Evolutionary conservation across 2,113 vertebrate species (phyloP).

Genomic region (Odocoileus hemionus): DNA sequence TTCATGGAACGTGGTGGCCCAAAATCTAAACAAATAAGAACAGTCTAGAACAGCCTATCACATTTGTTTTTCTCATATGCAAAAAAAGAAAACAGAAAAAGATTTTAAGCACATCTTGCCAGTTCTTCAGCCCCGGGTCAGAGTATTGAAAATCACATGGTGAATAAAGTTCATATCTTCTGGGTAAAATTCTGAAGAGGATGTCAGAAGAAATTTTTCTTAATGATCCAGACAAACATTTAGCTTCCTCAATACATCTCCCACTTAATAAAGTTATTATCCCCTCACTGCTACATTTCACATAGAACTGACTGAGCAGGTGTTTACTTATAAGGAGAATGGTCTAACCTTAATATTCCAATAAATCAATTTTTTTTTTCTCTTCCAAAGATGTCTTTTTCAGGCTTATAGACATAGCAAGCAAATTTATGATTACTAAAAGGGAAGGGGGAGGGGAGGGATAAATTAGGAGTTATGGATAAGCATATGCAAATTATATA

Average conservation of each 20-base stretch:
- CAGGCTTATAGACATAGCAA: not conserved
- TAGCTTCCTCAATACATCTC: not conserved
- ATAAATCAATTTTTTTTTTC: not conserved
- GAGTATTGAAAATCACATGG: not conserved
- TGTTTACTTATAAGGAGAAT: not conserved
- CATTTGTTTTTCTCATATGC: constrained; percentile 57
- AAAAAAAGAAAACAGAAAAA: not conserved
- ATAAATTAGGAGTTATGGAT: not conserved
- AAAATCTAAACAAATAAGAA: constrained; percentile 61
- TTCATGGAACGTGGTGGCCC: constrained; percentile 23
- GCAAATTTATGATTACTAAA: not conserved
- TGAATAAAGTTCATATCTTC: constrained; percentile 48
- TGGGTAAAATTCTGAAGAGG: not conserved
- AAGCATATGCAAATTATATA: not conserved
- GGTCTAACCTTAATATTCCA: not conserved
- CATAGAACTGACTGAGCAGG: not conserved
- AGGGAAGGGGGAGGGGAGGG: not conserved
- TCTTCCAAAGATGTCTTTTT: not conserved
- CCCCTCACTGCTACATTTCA: not conserved
- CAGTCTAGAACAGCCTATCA: constrained; percentile 48
- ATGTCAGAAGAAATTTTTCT: constrained; percentile 24
- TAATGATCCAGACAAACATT: not conserved
- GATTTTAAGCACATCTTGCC: constrained; percentile 71
- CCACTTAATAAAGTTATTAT: not conserved
- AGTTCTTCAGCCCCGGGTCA: constrained; percentile 26